Evolutionary conservation across 2,113 vertebrate genomes (phyloP).

Genomic region (Emberiza fucata): DNA sequence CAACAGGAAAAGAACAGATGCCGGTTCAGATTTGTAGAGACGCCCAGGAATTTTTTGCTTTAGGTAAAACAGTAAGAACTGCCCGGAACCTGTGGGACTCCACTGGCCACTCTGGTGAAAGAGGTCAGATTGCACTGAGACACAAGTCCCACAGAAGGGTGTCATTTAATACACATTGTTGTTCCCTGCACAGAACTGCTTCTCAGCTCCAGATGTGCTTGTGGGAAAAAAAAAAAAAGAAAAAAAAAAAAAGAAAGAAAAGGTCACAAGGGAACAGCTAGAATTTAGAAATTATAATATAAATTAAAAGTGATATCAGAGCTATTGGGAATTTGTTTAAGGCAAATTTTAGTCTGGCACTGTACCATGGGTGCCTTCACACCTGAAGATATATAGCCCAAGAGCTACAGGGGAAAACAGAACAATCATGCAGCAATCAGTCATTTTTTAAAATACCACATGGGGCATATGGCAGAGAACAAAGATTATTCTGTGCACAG

Average conservation of each 20-base stretch:
- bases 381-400: constrained; percentile 1
- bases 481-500: not conserved
- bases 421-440: constrained; percentile 3
- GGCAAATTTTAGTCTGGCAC: constrained; percentile 50
- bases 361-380: not conserved
- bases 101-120: not conserved
- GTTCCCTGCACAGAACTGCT: not conserved
- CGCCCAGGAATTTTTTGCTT: constrained; percentile 57
- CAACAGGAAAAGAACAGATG: constrained; percentile 60
- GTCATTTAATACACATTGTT: not conserved
- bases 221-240: not conserved
- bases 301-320: constrained; percentile 64
- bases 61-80: constrained; percentile 14
- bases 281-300: constrained; percentile 62
- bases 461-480: constrained; percentile 8
- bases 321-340: constrained; percentile 56
- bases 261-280: not conserved
- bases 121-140: not conserved
- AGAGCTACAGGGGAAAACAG: constrained; percentile 40
- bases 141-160: not conserved
- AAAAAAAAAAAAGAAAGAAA: not conserved
- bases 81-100: not conserved
- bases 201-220: constrained; percentile 10
- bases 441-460: constrained; percentile 5
- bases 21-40: constrained; percentile 30